phyloP scores from a whole-genome alignment of 2,888 invertebrate genomes.

The Augiades crinisus region DNA sequence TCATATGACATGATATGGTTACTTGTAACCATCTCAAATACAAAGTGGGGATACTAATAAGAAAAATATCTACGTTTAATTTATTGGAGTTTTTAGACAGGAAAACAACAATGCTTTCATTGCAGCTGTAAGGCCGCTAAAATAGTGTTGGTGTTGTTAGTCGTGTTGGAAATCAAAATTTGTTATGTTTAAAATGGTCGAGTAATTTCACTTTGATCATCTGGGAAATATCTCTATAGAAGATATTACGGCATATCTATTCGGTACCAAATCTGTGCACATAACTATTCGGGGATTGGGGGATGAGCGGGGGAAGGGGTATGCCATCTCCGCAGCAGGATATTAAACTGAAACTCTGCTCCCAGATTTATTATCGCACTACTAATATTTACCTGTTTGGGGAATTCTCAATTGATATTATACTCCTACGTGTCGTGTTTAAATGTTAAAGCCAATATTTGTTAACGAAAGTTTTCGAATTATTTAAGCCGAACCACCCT shows the following conservation, averaged over 20 bases:
- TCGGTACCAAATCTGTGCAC: not conserved
- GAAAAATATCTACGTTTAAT: no score
- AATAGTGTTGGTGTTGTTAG: no score
- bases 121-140: no score
- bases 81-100: no score
- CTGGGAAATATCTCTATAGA: no score
- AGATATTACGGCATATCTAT: constrained; percentile 1
- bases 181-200: no score
- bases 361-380: constrained; percentile 47
- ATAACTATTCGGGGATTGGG: constrained; percentile 40
- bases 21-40: no score
- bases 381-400: constrained; percentile 50
- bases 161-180: no score
- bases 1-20: no score
- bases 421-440: constrained; percentile 21
- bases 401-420: constrained; percentile 20
- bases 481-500: not conserved
- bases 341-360: constrained; percentile 48
- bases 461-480: not conserved
- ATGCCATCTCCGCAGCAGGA: constrained; percentile 40
- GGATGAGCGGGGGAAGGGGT: constrained; percentile 14
- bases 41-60: no score
- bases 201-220: not conserved
- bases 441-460: constrained; percentile 3
- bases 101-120: no score